Evolutionary conservation across 2,888 invertebrate genomes (phyloP).

Genomic region (Noctua pronuba): DNA sequence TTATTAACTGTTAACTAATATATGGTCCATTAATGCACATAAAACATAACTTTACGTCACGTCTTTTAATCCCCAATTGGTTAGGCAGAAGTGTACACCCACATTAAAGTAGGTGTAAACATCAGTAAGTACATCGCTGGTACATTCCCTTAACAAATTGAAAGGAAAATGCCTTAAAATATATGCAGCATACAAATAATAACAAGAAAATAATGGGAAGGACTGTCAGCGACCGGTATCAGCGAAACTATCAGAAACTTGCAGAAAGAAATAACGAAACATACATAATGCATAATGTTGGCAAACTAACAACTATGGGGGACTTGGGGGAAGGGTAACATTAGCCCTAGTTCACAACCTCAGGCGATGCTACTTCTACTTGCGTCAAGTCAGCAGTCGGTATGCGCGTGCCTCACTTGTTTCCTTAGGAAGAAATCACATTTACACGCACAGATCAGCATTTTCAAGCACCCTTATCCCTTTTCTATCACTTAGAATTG

Average conservation of each 20-base stretch:
- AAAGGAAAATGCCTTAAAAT: neutral
- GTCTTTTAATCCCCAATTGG: neutral
- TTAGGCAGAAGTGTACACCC: neutral
- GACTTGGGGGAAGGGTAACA: conserved; percentile 25
- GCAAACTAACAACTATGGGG: conserved; percentile 48
- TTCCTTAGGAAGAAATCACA: too few species aligned
- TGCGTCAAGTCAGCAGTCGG: neutral
- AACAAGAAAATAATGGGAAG: conserved; percentile 31
- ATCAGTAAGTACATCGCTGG: neutral
- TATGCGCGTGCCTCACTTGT: neutral
- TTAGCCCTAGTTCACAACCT: neutral
- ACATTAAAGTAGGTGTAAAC: neutral
- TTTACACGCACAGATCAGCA: neutral
- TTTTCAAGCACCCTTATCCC: neutral
- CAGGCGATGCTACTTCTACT: neutral
- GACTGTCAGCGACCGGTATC: conserved; percentile 49
- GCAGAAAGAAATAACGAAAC: conserved; percentile 50
- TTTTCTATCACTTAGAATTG: neutral
- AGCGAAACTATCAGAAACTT: conserved; percentile 54
- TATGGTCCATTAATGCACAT: neutral
- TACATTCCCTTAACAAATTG: conserved; percentile 7
- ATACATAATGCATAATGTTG: conserved; percentile 62
- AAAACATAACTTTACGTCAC: neutral
- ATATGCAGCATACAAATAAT: conserved; percentile 41
- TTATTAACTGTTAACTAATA: neutral